phyloP scores from a whole-genome alignment of 2,113 vertebrate species.

The Syrrhaptes paradoxus region DNA sequence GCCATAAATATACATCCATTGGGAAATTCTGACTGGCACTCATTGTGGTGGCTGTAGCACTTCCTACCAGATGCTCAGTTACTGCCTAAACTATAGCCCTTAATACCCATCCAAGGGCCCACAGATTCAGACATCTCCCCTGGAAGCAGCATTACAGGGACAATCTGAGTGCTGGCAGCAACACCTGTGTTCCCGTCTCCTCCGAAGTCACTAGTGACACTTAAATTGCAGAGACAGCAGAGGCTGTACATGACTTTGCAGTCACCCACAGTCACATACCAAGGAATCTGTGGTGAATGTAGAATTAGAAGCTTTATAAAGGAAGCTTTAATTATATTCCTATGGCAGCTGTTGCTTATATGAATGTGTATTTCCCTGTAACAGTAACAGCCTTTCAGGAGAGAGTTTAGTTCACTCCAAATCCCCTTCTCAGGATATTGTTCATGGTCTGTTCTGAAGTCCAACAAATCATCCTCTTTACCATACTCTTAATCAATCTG shows the following conservation, averaged over 20 bases:
- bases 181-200: neutral
- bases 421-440: neutral
- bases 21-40: neutral
- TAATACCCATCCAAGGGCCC: neutral
- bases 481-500: neutral
- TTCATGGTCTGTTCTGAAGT: neutral
- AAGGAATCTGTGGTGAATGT: neutral
- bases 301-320: constrained; percentile 15
- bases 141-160: neutral
- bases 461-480: neutral
- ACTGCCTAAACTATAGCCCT: neutral
- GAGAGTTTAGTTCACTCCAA: constrained; percentile 9
- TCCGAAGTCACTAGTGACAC: neutral
- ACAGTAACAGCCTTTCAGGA: neutral
- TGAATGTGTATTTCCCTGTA: neutral
- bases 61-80: neutral
- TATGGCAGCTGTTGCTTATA: neutral
- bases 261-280: neutral
- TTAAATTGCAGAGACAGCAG: neutral
- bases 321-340: constrained; percentile 24
- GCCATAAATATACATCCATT: neutral
- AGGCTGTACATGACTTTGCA: neutral
- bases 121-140: neutral
- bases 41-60: neutral
- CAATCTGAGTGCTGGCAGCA: neutral